These are phyloP conservation scores for Gambelia wislizenii DNA, from an alignment of 2,797 vertebrate species.

Conservation along the genomic window DNA sequence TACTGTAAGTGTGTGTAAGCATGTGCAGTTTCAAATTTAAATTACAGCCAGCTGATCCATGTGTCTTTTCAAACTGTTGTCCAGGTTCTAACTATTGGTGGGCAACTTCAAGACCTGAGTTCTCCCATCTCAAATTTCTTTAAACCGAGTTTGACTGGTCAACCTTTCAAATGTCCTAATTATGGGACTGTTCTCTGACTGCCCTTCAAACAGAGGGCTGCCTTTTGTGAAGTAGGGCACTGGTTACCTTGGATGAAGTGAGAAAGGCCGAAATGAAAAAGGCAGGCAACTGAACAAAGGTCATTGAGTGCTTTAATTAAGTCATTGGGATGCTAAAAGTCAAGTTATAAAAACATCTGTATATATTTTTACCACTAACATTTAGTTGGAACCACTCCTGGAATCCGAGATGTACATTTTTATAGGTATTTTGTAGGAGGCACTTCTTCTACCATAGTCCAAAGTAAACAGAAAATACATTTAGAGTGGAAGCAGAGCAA, in stretches of 20 bases:
- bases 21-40: background rate
- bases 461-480: background rate
- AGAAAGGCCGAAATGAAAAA: background rate
- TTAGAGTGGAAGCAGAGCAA: rapidly evolving
- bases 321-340: background rate
- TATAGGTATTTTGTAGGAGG: background rate
- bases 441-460: background rate
- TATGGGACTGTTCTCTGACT: background rate
- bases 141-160: background rate
- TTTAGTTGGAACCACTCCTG: rapidly evolving
- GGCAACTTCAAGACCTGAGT: background rate
- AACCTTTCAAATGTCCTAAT: background rate
- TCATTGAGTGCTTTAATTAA: background rate
- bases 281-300: background rate
- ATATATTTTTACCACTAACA: background rate
- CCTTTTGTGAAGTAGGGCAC: background rate
- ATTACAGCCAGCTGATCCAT: background rate
- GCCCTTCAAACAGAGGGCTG: background rate
- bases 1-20: too few species aligned
- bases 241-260: background rate
- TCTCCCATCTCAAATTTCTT: background rate
- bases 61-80: background rate
- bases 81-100: background rate
- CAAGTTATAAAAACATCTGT: background rate
- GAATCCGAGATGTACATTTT: slow-evolving; percentile 5